Percentiles rank a stretch among this genome's conserved stretches.
phyloP scores from a whole-genome alignment of 2,797 vertebrate genomes.

The Microchirus variegatus region DNA sequence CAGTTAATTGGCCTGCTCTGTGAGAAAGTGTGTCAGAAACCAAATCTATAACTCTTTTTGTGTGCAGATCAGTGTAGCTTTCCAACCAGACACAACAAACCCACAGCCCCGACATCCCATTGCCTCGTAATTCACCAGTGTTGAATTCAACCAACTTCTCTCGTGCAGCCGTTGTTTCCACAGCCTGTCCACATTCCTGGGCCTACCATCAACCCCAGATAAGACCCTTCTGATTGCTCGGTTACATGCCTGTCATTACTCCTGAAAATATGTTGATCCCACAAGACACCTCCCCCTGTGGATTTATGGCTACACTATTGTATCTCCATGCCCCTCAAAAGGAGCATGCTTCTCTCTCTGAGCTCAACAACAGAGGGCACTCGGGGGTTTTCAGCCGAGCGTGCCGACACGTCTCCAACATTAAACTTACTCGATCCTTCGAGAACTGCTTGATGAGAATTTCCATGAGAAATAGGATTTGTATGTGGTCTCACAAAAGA shows the following conservation, averaged over 20 bases:
- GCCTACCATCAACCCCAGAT: constrained; percentile 74
- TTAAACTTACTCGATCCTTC: constrained; percentile 4
- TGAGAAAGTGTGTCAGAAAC: constrained; percentile 82
- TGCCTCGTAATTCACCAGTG: constrained; percentile 84
- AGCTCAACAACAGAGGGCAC: constrained; percentile 21
- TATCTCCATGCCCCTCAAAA: constrained; percentile 29
- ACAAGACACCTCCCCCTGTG: constrained; percentile 48
- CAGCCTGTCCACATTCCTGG: constrained; percentile 74
- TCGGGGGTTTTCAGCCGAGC: constrained; percentile 10
- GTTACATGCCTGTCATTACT: constrained; percentile 74
- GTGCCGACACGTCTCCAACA: constrained; percentile 2
- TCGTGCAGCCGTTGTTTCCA: constrained; percentile 77
- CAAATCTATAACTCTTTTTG: constrained; percentile 82
- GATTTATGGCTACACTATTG: constrained; percentile 53
- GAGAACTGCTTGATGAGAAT: constrained; percentile 20
- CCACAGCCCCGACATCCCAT: constrained; percentile 78
- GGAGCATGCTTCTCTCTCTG: constrained; percentile 13
- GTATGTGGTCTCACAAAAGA: constrained; percentile 21
- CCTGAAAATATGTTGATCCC: constrained; percentile 70
- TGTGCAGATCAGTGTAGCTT: constrained; percentile 72
- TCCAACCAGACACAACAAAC: constrained; percentile 92
- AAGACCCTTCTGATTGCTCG: constrained; percentile 79
- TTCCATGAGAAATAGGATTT: constrained; percentile 36
- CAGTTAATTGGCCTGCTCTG: constrained; percentile 80
- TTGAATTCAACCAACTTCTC: constrained; percentile 81